Evolutionary conservation across 2,888 invertebrate species (phyloP).

Genomic region (Ligdia adustata): DNA sequence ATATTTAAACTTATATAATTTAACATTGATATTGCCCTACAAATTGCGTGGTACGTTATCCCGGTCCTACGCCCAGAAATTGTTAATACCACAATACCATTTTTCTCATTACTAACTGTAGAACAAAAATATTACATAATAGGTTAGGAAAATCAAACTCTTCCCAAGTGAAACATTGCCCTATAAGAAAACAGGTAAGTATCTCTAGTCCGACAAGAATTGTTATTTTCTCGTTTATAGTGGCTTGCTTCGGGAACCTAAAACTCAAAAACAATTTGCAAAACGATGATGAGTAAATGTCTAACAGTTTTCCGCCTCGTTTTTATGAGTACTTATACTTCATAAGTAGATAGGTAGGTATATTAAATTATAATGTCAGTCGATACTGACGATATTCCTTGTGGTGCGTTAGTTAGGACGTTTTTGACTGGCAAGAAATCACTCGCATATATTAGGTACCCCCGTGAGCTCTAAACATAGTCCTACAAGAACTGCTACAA

Average conservation of each 20-base stretch:
- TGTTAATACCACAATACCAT: no score
- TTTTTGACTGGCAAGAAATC: slow-evolving; percentile 20
- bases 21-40: no score
- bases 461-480: slow-evolving; percentile 27
- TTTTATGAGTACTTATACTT: neutral
- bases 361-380: neutral
- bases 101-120: no score
- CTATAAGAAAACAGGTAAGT: no score
- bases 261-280: slow-evolving; percentile 3
- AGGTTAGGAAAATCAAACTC: no score
- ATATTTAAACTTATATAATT: no score
- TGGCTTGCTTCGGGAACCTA: neutral
- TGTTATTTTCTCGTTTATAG: no score
- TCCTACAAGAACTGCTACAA: slow-evolving; percentile 34
- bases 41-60: no score
- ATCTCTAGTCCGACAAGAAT: no score
- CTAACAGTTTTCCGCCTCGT: slow-evolving; percentile 6
- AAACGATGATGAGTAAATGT: slow-evolving; percentile 3
- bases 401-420: slow-evolving; percentile 20
- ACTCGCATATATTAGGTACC: slow-evolving; percentile 33
- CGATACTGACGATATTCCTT: neutral
- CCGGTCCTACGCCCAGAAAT: no score
- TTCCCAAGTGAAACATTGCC: no score
- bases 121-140: no score
- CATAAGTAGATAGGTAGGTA: neutral